Conservation (phyloP, 2,113 vertebrate genomes). For the Chrysemys picta region DNA sequence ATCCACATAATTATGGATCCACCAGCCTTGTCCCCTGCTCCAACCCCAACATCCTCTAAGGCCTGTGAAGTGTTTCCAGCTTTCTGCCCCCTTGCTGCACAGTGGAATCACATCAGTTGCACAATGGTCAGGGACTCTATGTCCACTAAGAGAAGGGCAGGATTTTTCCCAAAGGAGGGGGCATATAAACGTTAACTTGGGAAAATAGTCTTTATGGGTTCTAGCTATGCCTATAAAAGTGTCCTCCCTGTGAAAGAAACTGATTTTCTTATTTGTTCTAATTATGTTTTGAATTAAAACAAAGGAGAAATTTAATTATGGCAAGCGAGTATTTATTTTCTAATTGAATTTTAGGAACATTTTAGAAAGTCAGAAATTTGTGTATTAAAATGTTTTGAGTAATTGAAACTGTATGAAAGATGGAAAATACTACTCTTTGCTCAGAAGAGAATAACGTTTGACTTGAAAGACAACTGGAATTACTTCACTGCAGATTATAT, state of each 20-base stretch:
- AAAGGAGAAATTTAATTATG: not conserved
- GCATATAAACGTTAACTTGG: not conserved
- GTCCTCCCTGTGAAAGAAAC: not conserved
- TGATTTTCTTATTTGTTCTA: not conserved
- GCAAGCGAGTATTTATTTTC: not conserved
- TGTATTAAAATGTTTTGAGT: slow-evolving; percentile 8
- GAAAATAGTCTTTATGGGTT: not conserved
- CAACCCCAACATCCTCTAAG: not conserved
- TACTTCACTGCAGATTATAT: slow-evolving; percentile 20
- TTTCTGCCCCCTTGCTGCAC: not conserved
- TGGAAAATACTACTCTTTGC: not conserved
- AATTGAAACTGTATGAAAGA: not conserved
- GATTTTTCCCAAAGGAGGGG: not conserved
- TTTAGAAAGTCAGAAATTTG: not conserved
- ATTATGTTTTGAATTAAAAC: not conserved
- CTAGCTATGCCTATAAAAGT: not conserved
- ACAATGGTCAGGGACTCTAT: not conserved
- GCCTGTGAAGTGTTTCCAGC: not conserved
- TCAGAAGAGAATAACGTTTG: slow-evolving; percentile 60
- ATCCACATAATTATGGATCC: accelerated
- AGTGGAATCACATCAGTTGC: not conserved
- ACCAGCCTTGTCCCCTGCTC: not conserved
- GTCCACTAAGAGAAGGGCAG: not conserved
- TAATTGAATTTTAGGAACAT: not conserved
- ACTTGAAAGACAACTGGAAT: not conserved